Evolutionary conservation across 1,140 invertebrate species (phyloP).

Genomic region (Mylabris phalerata): DNA sequence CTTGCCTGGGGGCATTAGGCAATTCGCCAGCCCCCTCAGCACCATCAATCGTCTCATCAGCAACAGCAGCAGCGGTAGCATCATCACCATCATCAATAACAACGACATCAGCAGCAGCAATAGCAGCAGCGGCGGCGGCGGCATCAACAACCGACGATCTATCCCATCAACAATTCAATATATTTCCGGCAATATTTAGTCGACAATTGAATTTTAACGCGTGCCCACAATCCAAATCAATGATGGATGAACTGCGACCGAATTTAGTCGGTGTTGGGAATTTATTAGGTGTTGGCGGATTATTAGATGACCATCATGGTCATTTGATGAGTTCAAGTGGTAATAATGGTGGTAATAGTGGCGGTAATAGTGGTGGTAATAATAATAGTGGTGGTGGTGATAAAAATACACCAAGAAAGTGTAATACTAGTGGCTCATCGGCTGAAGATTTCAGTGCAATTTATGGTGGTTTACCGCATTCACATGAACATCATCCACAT

Average conservation of each 20-base stretch:
- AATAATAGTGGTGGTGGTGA: conserved; percentile 39
- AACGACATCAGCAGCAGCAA: too few relatives aligned
- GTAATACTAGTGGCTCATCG: conserved; percentile 66
- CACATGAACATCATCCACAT: conserved; percentile 45
- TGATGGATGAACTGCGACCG: conserved; percentile 77
- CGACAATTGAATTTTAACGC: conserved; percentile 73
- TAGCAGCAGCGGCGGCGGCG: conserved; percentile 3
- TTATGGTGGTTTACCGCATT: conserved; percentile 54
- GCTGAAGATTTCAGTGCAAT: conserved; percentile 73
- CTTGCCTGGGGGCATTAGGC: conserved; percentile 41
- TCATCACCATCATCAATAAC: too few relatives aligned
- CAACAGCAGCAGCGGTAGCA: too few relatives aligned
- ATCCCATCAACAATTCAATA: conserved; percentile 78
- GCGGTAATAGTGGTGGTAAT: conserved; percentile 46
- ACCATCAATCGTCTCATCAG: conserved; percentile 9
- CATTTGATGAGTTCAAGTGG: conserved; percentile 41
- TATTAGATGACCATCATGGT: conserved; percentile 69
- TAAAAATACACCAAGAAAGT: conserved; percentile 59
- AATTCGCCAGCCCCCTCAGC: conserved; percentile 42
- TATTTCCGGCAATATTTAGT: conserved; percentile 82
- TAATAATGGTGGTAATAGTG: conserved; percentile 35
- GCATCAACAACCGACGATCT: conserved; percentile 47
- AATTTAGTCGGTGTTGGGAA: conserved; percentile 69
- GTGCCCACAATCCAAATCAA: conserved; percentile 61
- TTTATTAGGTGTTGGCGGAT: conserved; percentile 63